These are phyloP conservation scores for Eutolmus rufibarbis DNA, from an alignment of 2,888 invertebrate species.

Conservation along the genomic window DNA sequence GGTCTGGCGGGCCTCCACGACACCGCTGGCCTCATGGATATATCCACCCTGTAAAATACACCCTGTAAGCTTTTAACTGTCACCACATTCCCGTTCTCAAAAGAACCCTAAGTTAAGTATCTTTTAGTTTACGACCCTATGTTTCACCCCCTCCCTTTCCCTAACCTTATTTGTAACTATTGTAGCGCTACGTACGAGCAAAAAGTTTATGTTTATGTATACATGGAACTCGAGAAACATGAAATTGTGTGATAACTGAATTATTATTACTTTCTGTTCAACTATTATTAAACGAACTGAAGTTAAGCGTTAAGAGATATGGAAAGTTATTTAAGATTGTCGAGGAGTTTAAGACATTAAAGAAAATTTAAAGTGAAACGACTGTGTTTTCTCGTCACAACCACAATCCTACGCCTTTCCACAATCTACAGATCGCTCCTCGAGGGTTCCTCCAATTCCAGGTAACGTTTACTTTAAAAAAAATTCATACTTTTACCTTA, in stretches of 20 bases:
- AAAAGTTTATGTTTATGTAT: slow-evolving; percentile 29
- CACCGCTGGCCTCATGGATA: slow-evolving; percentile 60
- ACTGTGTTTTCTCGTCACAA: background rate
- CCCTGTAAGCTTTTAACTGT: background rate
- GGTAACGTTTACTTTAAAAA: background rate
- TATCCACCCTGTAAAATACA: slow-evolving; percentile 62
- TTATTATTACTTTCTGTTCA: slow-evolving; percentile 33
- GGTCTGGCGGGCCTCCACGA: slow-evolving; percentile 43
- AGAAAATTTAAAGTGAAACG: slow-evolving; percentile 36
- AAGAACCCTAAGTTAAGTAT: slow-evolving; percentile 6
- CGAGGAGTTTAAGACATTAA: slow-evolving; percentile 40
- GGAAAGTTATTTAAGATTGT: slow-evolving; percentile 38
- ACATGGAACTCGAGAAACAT: slow-evolving; percentile 32
- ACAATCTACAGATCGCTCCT: background rate
- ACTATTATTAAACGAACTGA: slow-evolving; percentile 34
- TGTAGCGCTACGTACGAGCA: slow-evolving; percentile 8
- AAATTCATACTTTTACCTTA: background rate
- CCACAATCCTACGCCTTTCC: background rate
- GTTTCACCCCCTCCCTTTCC: background rate
- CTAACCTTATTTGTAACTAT: slow-evolving; percentile 7
- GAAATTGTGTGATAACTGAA: slow-evolving; percentile 37
- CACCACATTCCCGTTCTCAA: background rate
- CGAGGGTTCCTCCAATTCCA: background rate
- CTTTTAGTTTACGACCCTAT: background rate
- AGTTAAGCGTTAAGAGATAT: slow-evolving; percentile 38